Conservation (phyloP, 1,140 invertebrate genomes). For the Glossosoma conforme region DNA sequence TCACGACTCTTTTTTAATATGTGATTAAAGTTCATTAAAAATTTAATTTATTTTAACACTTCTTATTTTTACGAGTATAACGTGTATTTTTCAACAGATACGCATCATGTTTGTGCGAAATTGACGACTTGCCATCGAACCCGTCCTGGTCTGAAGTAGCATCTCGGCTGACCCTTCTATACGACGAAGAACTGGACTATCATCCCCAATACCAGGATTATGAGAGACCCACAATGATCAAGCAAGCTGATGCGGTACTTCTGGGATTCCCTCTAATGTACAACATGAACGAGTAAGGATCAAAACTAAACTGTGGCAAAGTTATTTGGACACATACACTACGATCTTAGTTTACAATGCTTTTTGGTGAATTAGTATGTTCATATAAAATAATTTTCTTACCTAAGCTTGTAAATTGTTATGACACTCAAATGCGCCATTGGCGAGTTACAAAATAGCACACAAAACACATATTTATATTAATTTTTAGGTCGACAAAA, state of each 20-base stretch:
- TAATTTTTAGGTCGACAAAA: slow-evolving; percentile 15
- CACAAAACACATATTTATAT: not conserved
- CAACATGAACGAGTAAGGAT: slow-evolving; percentile 41
- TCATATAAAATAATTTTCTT: not conserved
- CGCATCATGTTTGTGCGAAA: slow-evolving; percentile 44
- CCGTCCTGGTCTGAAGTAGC: slow-evolving; percentile 48
- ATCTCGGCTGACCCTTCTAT: slow-evolving; percentile 46
- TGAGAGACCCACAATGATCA: slow-evolving; percentile 40
- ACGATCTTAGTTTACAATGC: no score
- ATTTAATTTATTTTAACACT: not conserved
- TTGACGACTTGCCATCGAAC: slow-evolving; percentile 37
- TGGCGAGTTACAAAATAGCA: no score
- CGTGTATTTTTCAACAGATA: slow-evolving; percentile 40
- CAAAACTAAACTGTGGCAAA: no score
- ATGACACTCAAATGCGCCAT: no score
- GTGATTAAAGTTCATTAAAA: slow-evolving; percentile 7
- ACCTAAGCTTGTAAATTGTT: no score
- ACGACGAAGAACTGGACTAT: slow-evolving; percentile 44
- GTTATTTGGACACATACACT: no score
- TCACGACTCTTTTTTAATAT: not conserved
- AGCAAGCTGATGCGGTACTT: slow-evolving; percentile 53
- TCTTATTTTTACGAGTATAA: no score
- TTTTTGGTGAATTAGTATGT: not conserved
- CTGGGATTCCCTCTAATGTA: slow-evolving; percentile 52
- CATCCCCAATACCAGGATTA: slow-evolving; percentile 53